Evolutionary conservation across 2,113 vertebrate species (phyloP).

Genomic region (Plectropomus leopardus): DNA sequence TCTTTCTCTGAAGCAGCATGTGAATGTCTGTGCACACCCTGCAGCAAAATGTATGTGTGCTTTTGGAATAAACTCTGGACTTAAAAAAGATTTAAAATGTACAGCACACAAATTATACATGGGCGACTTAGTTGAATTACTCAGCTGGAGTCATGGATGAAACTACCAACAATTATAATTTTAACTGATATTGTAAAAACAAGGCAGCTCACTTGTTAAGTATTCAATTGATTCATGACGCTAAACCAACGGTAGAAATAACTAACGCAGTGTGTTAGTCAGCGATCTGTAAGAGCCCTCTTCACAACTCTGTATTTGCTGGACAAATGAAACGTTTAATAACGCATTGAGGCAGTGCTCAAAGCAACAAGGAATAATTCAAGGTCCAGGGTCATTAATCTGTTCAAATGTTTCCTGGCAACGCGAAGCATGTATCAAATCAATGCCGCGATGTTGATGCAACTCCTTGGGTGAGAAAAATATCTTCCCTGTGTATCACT

Average conservation of each 20-base stretch:
- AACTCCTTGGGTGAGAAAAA: conserved; percentile 19
- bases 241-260: conserved; percentile 8
- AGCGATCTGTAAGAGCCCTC: conserved; percentile 27
- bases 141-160: neutral
- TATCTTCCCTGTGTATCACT: conserved; percentile 18
- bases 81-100: neutral
- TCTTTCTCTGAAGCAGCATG: neutral
- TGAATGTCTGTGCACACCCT: neutral
- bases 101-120: neutral
- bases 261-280: conserved; percentile 31
- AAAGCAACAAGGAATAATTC: conserved; percentile 48
- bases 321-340: conserved; percentile 56
- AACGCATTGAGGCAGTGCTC: conserved; percentile 32
- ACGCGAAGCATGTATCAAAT: conserved; percentile 47
- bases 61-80: neutral
- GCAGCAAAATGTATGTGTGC: neutral
- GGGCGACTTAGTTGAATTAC: neutral
- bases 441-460: conserved; percentile 24
- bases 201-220: neutral
- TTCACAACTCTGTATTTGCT: conserved; percentile 39
- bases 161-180: conserved; percentile 3
- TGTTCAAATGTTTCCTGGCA: conserved; percentile 66
- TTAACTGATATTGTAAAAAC: neutral
- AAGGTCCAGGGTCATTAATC: conserved; percentile 49
- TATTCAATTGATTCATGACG: conserved; percentile 28